Base-by-base conservation (phyloP, 2,888 invertebrate species). In the Thalpophila matura region DNA sequence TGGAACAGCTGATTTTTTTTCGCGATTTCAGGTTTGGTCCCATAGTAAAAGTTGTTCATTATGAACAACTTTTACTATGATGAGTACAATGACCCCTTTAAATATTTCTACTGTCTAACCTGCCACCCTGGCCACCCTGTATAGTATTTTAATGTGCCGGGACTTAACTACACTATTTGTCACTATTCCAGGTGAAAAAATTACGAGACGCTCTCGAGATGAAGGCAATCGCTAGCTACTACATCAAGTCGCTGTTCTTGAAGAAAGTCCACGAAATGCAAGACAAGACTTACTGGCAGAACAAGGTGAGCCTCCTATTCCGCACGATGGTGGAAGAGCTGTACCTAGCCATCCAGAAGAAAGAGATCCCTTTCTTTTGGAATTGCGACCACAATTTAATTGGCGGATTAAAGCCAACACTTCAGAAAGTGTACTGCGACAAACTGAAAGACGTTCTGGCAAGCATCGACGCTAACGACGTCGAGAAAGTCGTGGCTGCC, bases 161-260 rank as follows among this genome's bases (percentile, higher is more conserved):
- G n/a, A n/a, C n/a, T 27, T 1, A 29, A 24, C 9, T 9, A 12
- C 3, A 33, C 31, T 4, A 7, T 24, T 10, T 58, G 55, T 4
- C 16, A 18, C 14, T 35, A 29, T 85, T 81, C 10, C 81, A 93
- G 93, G 76, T 93, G 2, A 93, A 96, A 89, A 96, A 95, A 88
- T 77, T 96, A 7, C 89, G 96, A 6, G 95, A 95, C 72, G 86
- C 85, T 0, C 84, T 91, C 1, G 82, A 89, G 2, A 90, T 95
- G 87, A 87, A 90, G 45, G 83, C 79, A 1, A 91, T 96, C 33
- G 94, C 95, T 0, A 96, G 96, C 68, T 96, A 96, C 77, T 96
- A 95, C 75, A 95, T 96, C 38, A 96, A 96, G 80, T 96, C 95
- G 0, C 75, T 96, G 2, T 95, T 95, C 68, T 85, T 96, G 7